A percentile compares a stretch with the other conserved stretches of the same genome.
phyloP scores from a whole-genome alignment of 2,113 vertebrate genomes.

The Eira barbara region DNA sequence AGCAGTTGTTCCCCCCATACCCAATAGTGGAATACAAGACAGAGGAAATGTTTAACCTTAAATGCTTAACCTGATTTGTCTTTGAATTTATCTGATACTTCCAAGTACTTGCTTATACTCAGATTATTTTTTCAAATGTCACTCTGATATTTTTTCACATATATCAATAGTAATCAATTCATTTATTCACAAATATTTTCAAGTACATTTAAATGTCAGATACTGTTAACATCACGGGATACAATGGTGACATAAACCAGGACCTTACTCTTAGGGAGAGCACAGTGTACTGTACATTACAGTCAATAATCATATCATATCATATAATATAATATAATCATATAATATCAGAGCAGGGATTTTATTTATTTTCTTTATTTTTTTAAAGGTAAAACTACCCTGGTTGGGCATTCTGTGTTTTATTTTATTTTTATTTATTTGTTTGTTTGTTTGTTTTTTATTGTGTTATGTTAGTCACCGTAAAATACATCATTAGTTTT shows the following conservation, averaged over 20 bases:
- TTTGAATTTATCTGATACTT: neutral
- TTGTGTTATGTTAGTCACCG: too few relatives aligned
- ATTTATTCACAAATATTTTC: neutral
- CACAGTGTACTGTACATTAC: neutral
- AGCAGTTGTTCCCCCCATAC: neutral
- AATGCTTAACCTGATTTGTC: neutral
- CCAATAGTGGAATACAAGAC: rapidly evolving
- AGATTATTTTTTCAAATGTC: neutral
- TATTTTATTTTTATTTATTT: too few relatives aligned
- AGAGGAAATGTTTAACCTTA: neutral
- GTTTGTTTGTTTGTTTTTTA: too few relatives aligned
- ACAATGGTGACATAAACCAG: neutral
- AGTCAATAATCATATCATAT: neutral
- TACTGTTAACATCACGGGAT: neutral
- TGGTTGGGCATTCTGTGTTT: too few relatives aligned
- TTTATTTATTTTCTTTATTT: neutral
- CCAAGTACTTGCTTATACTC: neutral
- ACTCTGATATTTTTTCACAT: neutral
- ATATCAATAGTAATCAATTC: neutral
- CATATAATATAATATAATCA: too few relatives aligned
- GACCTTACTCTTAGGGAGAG: neutral
- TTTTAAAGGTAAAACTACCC: too few relatives aligned
- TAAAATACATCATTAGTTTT: too few relatives aligned
- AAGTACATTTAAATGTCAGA: neutral
- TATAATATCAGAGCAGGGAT: neutral